Evolutionary conservation across 2,113 vertebrate genomes (phyloP).

Genomic region (Dicerorhinus sumatrensis): DNA sequence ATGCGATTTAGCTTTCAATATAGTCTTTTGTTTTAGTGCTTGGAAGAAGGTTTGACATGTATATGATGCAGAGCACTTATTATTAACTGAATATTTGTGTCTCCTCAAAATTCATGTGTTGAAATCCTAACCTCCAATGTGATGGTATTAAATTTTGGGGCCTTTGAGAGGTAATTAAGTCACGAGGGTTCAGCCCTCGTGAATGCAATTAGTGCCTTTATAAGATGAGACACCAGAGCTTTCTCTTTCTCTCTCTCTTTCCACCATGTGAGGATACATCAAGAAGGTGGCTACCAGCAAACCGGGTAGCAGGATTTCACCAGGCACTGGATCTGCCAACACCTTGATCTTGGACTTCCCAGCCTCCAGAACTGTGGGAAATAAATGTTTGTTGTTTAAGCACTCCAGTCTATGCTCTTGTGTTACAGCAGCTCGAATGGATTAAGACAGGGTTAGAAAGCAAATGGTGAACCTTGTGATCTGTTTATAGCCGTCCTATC

Average conservation of each 20-base stretch:
- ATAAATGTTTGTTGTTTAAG: neutral
- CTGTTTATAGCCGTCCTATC: neutral
- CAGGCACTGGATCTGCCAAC: neutral
- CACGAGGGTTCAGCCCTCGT: neutral
- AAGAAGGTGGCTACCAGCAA: neutral
- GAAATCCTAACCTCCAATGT: neutral
- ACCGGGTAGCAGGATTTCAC: neutral
- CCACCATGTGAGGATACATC: neutral
- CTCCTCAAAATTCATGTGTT: neutral
- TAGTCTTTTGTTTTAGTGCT: neutral
- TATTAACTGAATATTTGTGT: neutral
- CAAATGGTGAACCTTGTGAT: neutral
- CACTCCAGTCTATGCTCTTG: neutral
- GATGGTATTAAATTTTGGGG: neutral
- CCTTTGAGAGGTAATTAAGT: neutral
- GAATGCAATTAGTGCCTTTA: neutral
- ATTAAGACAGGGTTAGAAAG: neutral
- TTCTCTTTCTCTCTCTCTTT: too few relatives aligned
- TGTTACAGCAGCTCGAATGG: neutral
- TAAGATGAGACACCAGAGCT: neutral
- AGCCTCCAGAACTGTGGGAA: neutral
- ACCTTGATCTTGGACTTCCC: neutral
- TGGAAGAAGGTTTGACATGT: neutral
- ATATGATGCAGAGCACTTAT: neutral
- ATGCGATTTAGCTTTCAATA: neutral